Base-by-base conservation (phyloP, 2,113 vertebrate species). In the Eptatretus burgeri region DNA sequence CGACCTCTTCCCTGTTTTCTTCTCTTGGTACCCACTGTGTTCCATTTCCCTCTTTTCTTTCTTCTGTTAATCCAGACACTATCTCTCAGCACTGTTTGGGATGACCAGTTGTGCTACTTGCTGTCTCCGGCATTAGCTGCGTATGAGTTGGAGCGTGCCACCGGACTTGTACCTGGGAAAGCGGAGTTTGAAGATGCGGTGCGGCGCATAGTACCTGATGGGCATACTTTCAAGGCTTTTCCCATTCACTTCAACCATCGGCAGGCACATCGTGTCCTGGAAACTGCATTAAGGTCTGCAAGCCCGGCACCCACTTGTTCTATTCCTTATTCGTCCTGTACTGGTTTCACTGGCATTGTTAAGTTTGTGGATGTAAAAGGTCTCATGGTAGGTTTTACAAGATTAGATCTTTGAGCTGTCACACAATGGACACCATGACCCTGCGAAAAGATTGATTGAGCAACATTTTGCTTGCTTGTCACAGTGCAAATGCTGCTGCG, bases 191-290 rank as follows among this genome's bases (percentile, higher is more conserved):
- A 98, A 66, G 91, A 98, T 63, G 83, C 85, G 0, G 77, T 95
- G 52, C 78, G 83, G 70, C 81, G 85, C 70, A 84, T 81, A 0
- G 85, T 98, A 5, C 87, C 89, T 0, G 85, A 88, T 5, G 89
- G 91, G 49, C 91, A 95, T 71, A 98, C 89, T 8, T 98, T 95
- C 72, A 98, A 95, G 76, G 91, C 85, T 17, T 94, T 94, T 70
- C 91, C 91, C 12, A 93, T 91, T 70, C 82, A 93, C 70, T 89
- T 95, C 67, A 72, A 87, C 9, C 84, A 95, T 68, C 79, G 78
- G 73, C 88, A 85, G 51, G 82, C 85, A 50, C 83, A 85, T 18
- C 80, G 84, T 69, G 82, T 78, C 2, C 94, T 98, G 69, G 78
- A 84, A 65, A 85, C 85, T 0, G 84, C 83, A 71, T 81, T 94